phyloP scores from a whole-genome alignment of 2,888 invertebrate species.

The Latrodectus elegans region DNA sequence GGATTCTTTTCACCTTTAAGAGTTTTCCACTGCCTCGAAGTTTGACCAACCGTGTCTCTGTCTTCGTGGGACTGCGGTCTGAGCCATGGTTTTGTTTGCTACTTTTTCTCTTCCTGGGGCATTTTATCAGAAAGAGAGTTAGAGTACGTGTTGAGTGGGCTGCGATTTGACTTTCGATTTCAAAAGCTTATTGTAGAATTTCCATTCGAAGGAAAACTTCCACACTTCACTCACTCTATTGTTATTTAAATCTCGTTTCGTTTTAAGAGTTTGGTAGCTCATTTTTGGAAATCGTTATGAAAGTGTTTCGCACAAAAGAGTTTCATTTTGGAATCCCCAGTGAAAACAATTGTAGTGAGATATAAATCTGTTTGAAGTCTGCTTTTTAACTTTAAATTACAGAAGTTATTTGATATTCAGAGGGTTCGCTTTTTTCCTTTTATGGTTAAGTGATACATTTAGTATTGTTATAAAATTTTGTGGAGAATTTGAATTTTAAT shows the following conservation, averaged over 20 bases:
- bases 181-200: background rate
- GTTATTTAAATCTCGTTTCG: background rate
- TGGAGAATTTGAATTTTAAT: no score
- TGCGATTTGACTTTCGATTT: conserved; percentile 1
- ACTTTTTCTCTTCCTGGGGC: conserved; percentile 1
- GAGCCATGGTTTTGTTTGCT: conserved; percentile 20
- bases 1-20: conserved; percentile 60
- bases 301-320: no score
- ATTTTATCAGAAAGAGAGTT: background rate
- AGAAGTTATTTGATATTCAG: no score
- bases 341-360: no score
- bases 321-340: no score
- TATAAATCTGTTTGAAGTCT: no score
- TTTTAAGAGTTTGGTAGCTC: no score
- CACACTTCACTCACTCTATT: background rate
- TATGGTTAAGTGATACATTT: no score
- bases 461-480: no score
- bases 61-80: conserved; percentile 16
- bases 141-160: conserved; percentile 37
- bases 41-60: conserved; percentile 52
- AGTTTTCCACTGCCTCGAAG: conserved; percentile 21
- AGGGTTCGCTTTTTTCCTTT: no score
- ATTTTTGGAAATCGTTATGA: no score
- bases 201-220: background rate
- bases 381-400: no score